Conservation (phyloP, 2,888 invertebrate genomes). For the Yponomeuta cagnagella region DNA sequence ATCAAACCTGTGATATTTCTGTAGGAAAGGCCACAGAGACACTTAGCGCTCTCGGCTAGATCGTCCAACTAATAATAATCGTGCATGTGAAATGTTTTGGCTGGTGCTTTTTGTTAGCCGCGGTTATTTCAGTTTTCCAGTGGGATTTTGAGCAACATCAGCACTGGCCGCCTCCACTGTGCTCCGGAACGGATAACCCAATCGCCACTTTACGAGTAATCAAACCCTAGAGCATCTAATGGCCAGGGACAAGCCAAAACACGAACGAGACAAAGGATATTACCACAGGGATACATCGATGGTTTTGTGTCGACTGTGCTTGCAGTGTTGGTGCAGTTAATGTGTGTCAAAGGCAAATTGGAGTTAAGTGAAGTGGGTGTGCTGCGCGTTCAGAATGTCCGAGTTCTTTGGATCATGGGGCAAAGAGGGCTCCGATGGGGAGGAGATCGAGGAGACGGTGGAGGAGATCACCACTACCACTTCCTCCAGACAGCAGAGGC, state of each 20-base stretch:
- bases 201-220: slow-evolving; percentile 20
- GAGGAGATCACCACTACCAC: slow-evolving; percentile 60
- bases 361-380: slow-evolving; percentile 55
- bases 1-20: slow-evolving; percentile 49
- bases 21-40: slow-evolving; percentile 53
- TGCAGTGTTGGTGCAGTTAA: slow-evolving; percentile 48
- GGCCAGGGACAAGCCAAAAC: slow-evolving; percentile 35
- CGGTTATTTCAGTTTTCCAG: slow-evolving; percentile 76
- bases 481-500: slow-evolving; percentile 41
- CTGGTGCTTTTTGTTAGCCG: slow-evolving; percentile 74
- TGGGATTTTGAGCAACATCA: slow-evolving; percentile 72
- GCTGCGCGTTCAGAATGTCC: slow-evolving; percentile 50
- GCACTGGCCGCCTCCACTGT: slow-evolving; percentile 63
- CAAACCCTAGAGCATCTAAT: slow-evolving; percentile 26
- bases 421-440: slow-evolving; percentile 32
- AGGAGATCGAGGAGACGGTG: slow-evolving; percentile 51
- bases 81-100: slow-evolving; percentile 74
- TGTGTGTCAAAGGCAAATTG: slow-evolving; percentile 47
- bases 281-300: neutral
- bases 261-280: slow-evolving; percentile 28
- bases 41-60: slow-evolving; percentile 72
- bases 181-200: slow-evolving; percentile 33
- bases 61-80: slow-evolving; percentile 75
- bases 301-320: slow-evolving; percentile 23
- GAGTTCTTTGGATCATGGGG: slow-evolving; percentile 69